Percentiles rank a stretch among this genome's conserved stretches.
Evolutionary conservation across 1,140 invertebrate genomes (phyloP).

Genomic region (Linepithema humile): DNA sequence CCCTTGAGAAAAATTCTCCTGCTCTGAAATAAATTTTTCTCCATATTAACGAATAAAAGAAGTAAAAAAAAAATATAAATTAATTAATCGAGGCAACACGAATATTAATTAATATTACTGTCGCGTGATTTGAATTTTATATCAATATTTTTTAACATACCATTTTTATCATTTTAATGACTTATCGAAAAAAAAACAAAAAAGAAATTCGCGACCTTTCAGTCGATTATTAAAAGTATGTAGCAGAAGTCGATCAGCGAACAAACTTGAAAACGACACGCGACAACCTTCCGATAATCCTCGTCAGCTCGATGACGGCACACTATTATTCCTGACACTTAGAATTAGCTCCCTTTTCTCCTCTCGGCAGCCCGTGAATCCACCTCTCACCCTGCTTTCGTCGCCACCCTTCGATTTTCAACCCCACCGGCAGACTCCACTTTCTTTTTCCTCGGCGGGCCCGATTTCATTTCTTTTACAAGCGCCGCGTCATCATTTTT

Average conservation of each 20-base stretch:
- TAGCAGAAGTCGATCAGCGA: conserved; percentile 22
- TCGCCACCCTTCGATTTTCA: conserved; percentile 71
- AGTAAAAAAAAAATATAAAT: conserved; percentile 4
- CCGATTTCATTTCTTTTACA: conserved; percentile 83
- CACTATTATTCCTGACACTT: conserved; percentile 66
- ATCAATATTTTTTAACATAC: not conserved
- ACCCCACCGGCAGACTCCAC: conserved; percentile 61
- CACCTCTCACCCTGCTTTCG: conserved; percentile 61
- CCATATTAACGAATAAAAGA: not conserved
- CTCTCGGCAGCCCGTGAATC: conserved; percentile 53
- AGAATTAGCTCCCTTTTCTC: conserved; percentile 68
- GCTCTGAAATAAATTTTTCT: not conserved
- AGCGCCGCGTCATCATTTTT: conserved; percentile 84
- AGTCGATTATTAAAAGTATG: conserved; percentile 36
- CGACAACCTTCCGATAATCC: conserved; percentile 52
- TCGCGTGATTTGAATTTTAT: not conserved
- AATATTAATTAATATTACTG: not conserved
- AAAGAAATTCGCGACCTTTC: not conserved
- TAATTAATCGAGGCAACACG: not conserved
- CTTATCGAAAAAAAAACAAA: not conserved
- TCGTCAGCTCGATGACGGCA: conserved; percentile 47
- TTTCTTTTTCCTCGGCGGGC: conserved; percentile 68
- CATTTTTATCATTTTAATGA: too few relatives aligned
- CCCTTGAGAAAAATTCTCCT: not conserved
- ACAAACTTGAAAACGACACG: conserved; percentile 29